Percentiles rank a stretch among this genome's conserved stretches.
Evolutionary conservation across 2,888 invertebrate species (phyloP).

Genomic region (Tetanocera ferruginea): DNA sequence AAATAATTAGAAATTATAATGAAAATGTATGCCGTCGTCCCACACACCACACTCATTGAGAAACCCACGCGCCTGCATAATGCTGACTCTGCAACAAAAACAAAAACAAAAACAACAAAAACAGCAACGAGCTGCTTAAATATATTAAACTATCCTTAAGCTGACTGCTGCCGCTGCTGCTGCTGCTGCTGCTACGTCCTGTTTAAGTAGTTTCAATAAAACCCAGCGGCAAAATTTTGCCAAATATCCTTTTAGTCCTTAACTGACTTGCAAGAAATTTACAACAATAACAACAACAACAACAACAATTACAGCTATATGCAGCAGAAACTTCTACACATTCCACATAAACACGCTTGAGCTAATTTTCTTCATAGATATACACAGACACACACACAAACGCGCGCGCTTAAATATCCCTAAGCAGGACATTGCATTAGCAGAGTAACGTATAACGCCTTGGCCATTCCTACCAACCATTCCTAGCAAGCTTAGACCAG

Average conservation of each 20-base stretch:
- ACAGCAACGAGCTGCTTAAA: constrained; percentile 8
- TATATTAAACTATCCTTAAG: constrained; percentile 25
- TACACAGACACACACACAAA: neutral
- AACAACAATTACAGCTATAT: constrained; percentile 4
- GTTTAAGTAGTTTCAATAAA: constrained; percentile 27
- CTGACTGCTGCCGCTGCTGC: too few relatives aligned
- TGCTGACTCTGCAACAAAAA: neutral
- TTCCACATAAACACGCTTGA: constrained; percentile 5
- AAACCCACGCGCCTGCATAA: neutral
- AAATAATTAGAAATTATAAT: constrained; percentile 52
- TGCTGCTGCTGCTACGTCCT: neutral
- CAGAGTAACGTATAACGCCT: neutral
- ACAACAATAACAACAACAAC: constrained; percentile 14
- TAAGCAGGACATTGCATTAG: constrained; percentile 35
- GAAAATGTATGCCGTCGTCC: constrained; percentile 33
- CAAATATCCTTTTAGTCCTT: constrained; percentile 21
- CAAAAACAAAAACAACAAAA: neutral
- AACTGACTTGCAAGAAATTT: constrained; percentile 27
- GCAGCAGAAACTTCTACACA: neutral
- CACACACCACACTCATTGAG: neutral
- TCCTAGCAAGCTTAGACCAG: neutral
- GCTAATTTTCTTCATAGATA: constrained; percentile 27
- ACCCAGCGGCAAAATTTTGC: constrained; percentile 16
- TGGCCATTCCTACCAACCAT: neutral
- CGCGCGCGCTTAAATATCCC: constrained; percentile 13